These are phyloP conservation scores for Cryptomyrus ogoouensis DNA, from an alignment of 2,113 vertebrate genomes.

Conservation along the genomic window DNA sequence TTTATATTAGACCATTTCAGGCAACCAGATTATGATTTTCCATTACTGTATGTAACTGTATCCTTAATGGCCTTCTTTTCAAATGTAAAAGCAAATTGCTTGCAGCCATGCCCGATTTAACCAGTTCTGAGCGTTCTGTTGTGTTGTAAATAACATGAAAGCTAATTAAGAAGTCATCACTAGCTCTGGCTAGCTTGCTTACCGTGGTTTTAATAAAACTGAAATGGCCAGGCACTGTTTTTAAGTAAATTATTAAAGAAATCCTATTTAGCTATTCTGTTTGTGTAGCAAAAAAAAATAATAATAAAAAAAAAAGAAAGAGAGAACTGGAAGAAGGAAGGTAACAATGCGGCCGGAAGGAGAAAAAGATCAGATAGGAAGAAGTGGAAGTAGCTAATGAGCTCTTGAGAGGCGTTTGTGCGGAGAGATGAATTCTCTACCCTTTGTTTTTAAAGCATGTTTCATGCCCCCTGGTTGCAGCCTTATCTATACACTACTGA, in stretches of 20 bases:
- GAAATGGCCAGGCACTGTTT: not conserved
- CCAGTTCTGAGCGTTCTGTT: not conserved
- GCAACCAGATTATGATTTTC: not conserved
- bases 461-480: not conserved
- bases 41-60: not conserved
- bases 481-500: not conserved
- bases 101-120: not conserved
- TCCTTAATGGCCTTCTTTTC: not conserved
- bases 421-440: not conserved
- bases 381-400: not conserved
- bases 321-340: not conserved
- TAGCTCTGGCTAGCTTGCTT: not conserved
- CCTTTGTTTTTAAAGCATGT: not conserved
- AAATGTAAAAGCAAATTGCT: not conserved
- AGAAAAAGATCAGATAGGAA: not conserved
- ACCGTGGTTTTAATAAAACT: not conserved
- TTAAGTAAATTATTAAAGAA: not conserved
- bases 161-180: not conserved
- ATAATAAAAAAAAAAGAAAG: not conserved
- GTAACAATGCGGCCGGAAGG: not conserved
- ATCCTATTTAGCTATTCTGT: slow-evolving; percentile 3
- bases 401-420: not conserved
- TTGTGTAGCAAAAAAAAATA: not conserved
- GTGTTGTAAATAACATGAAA: not conserved
- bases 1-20: not conserved